Conservation (phyloP, 2,797 vertebrate genomes). For the Benthosema pterotum region DNA sequence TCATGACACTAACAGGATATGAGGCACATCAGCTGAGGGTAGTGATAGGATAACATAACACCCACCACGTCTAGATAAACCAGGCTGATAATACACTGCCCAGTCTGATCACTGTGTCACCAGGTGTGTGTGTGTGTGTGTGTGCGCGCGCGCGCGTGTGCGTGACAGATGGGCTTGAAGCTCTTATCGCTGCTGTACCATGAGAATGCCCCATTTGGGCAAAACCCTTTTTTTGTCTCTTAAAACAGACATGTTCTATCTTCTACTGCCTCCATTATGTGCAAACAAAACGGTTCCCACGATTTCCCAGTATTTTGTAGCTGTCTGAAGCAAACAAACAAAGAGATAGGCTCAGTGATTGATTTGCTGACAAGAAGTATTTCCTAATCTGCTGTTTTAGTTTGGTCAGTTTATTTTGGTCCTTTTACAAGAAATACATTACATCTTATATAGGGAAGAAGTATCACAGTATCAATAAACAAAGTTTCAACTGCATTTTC, state of each 20-base stretch:
- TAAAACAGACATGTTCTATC: conserved; percentile 34
- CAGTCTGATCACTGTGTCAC: conserved; percentile 56
- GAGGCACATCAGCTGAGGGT: conserved; percentile 10
- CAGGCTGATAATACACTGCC: conserved; percentile 37
- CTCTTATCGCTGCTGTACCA: conserved; percentile 53
- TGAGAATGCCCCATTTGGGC: conserved; percentile 51
- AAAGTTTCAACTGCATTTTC: conserved; percentile 1
- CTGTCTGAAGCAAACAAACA: conserved; percentile 31
- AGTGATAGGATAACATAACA: conserved; percentile 1
- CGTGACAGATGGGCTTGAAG: conserved; percentile 43
- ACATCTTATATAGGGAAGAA: no score
- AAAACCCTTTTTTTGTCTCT: conserved; percentile 19
- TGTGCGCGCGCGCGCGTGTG: background rate
- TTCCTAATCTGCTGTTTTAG: background rate
- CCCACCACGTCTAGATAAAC: conserved; percentile 44
- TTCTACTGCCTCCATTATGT: conserved; percentile 25
- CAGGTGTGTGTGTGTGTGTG: conserved; percentile 4
- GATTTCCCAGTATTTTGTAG: conserved; percentile 49
- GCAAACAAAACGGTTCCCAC: conserved; percentile 53
- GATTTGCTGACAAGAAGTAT: background rate
- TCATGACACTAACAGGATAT: background rate
- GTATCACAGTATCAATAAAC: no score
- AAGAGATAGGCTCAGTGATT: background rate
- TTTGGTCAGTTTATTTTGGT: no score
- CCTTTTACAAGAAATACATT: no score